phyloP scores from a whole-genome alignment of 1,140 invertebrate species.

The Drosophila orena region DNA sequence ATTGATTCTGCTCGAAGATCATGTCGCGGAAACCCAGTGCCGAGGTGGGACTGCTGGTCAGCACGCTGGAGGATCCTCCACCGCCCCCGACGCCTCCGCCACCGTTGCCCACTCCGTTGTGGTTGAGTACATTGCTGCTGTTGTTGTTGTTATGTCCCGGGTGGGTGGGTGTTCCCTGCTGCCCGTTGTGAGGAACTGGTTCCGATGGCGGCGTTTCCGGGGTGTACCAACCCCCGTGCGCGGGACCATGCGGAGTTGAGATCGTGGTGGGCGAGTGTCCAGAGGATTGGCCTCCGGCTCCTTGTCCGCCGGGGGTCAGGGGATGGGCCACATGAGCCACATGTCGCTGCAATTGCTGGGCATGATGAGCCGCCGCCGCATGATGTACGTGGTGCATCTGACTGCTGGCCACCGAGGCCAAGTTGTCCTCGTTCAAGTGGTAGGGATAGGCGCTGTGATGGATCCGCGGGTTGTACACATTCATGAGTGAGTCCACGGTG shows the following conservation, averaged over 20 bases:
- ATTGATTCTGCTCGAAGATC: constrained; percentile 84
- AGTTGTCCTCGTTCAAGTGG: constrained; percentile 82
- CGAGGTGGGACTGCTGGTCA: constrained; percentile 72
- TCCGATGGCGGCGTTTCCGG: constrained; percentile 84
- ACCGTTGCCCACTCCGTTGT: constrained; percentile 25
- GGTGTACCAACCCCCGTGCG: constrained; percentile 84
- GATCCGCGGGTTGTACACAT: constrained; percentile 84
- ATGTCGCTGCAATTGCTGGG: constrained; percentile 70
- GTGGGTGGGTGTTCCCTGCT: constrained; percentile 68
- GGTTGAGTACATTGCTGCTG: constrained; percentile 37
- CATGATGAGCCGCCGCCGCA: constrained; percentile 78
- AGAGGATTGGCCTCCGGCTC: constrained; percentile 66
- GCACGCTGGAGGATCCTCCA: constrained; percentile 37
- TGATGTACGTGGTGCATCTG: constrained; percentile 80
- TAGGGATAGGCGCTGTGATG: constrained; percentile 84
- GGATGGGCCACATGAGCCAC: constrained; percentile 76
- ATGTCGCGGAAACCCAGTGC: constrained; percentile 81
- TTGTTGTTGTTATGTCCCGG: constrained; percentile 56
- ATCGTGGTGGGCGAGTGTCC: constrained; percentile 82
- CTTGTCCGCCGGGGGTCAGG: constrained; percentile 66
- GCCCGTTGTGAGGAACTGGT: constrained; percentile 59
- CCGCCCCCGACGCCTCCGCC: constrained; percentile 14
- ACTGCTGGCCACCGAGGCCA: constrained; percentile 51
- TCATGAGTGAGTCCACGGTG: constrained; percentile 84
- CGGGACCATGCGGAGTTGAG: constrained; percentile 77